phyloP scores from a whole-genome alignment of 1,140 invertebrate species.

The Geopemphigus sp. region DNA sequence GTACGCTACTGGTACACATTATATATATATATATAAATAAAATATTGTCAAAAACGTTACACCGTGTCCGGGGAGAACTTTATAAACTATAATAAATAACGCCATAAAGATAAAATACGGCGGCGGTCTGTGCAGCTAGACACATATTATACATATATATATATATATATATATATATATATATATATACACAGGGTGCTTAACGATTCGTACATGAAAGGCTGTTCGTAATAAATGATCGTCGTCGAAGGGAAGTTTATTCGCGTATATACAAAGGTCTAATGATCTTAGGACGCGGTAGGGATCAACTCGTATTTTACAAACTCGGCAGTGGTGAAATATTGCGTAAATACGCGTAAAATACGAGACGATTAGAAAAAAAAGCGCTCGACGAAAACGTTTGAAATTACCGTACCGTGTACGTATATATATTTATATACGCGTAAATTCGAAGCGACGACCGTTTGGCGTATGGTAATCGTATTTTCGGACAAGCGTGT shows the following conservation, averaged over 20 bases:
- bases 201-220: constrained; percentile 38
- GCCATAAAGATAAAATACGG: neutral
- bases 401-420: too few species aligned
- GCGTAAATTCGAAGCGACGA: too few species aligned
- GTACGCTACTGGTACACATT: too few species aligned
- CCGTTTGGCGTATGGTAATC: too few species aligned
- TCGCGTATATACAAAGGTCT: neutral
- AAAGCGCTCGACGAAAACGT: neutral
- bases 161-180: too few species aligned
- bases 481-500: too few species aligned
- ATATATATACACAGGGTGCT: neutral
- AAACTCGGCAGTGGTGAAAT: neutral
- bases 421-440: too few species aligned
- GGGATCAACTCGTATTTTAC: constrained; percentile 1
- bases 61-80: neutral
- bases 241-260: constrained; percentile 33
- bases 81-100: constrained; percentile 37
- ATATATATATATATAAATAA: neutral
- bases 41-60: neutral
- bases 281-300: constrained; percentile 19
- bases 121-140: neutral
- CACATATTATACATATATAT: too few species aligned
- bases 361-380: neutral
- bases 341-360: neutral
- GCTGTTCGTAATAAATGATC: constrained; percentile 33